A percentile compares a stretch with the other conserved stretches of the same genome.
Conservation (phyloP, 2,888 invertebrate genomes). For the Crossocerus cetratus region DNA sequence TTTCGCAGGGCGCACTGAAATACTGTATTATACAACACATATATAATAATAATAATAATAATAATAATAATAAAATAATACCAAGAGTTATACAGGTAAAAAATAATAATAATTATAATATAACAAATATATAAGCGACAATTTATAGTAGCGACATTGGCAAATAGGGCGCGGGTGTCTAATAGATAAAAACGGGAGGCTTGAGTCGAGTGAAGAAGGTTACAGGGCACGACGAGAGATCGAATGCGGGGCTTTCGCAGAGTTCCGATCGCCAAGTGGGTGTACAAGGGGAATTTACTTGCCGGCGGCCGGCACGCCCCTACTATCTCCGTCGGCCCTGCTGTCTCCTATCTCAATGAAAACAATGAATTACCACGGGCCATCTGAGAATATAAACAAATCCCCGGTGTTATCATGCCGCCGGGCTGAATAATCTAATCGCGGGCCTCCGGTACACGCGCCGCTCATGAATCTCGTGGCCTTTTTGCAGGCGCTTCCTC, state of each 20-base stretch:
- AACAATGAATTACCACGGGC: background rate
- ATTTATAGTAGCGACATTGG: constrained; percentile 47
- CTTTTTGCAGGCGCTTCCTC: no score
- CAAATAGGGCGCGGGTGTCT: constrained; percentile 30
- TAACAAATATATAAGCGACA: constrained; percentile 55
- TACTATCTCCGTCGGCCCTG: background rate
- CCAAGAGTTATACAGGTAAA: constrained; percentile 57
- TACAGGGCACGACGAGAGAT: background rate
- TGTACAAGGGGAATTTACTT: no score
- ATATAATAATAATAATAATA: constrained; percentile 56
- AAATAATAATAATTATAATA: constrained; percentile 55
- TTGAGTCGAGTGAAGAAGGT: constrained; percentile 15
- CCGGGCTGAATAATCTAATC: no score
- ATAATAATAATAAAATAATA: constrained; percentile 60
- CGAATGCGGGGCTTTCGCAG: no score
- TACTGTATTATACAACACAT: constrained; percentile 67
- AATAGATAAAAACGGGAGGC: constrained; percentile 44
- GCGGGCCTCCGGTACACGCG: no score
- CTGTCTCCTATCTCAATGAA: no score
- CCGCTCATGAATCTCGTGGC: no score
- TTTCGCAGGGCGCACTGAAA: constrained; percentile 53
- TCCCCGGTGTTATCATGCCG: no score
- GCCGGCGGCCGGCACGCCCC: no score
- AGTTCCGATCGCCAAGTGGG: no score
- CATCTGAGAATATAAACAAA: background rate